Evolutionary conservation across 1,140 invertebrate species (phyloP), one percentile per base, ranked within the genome.

Genomic region (Lordiphosa mommai): DNA sequence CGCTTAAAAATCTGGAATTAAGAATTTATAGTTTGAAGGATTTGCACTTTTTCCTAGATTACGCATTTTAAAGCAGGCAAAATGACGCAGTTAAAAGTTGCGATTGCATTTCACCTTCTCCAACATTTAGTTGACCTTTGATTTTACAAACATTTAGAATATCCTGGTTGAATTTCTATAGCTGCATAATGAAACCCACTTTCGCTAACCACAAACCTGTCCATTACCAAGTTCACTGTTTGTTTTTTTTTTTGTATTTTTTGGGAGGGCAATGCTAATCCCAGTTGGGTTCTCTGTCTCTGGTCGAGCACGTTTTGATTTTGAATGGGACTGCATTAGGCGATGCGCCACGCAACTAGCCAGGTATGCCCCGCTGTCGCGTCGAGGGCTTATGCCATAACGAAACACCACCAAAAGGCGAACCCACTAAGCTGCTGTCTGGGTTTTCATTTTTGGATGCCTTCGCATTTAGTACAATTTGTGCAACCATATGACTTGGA

Each of bases 251-350:
- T 13, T 4, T 23, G 6, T 2, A 20, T 20, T 3, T 23, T 1
- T 23, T n/a, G n/a, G n/a, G n/a, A n/a, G n/a, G n/a, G n/a, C n/a
- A n/a, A n/a, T n/a, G n/a, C 0, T 23, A 23, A 23, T 23, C 20
- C 20, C 20, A 23, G 20, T 5, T 0, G 6, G 20, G 20, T 23
- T 23, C 20, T 5, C 20, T 23, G 20, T 23, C 4, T 23, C 20
- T 23, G 20, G 20, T 51, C 46, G 71, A 59, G 71, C 76, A 80
- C 76, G 76, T 76, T 80, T 76, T 80, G 76, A 82, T 80, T 80
- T 80, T 80, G 76, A 80, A 80, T 80, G 59, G 71, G 57, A 80
- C 58, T 68, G 76, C 76, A 80, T 80, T 80, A 82, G 76, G 40
- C 49, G 52, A 29, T 32, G 29, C 29, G 16, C 49, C 34, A 30